Evolutionary conservation across 2,888 invertebrate genomes (phyloP), one percentile per base, ranked within the genome.

Genomic region (Fragum sueziense): DNA sequence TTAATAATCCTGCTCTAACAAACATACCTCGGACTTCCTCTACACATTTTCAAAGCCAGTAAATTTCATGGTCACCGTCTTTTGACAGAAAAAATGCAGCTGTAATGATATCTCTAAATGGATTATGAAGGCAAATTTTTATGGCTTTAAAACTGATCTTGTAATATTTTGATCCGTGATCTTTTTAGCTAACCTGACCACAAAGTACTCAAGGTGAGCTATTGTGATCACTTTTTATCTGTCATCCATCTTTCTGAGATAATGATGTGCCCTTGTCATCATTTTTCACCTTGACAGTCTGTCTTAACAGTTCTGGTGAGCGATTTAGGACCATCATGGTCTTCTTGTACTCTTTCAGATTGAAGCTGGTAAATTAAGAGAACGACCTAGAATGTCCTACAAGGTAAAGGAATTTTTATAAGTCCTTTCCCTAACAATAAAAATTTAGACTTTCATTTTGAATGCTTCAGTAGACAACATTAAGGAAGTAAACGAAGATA

Each of bases 341-440:
- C 17, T 47, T 47, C n/a, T 61, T 29, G 31, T 20, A 17, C 7
- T 1, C 33, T 37, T 62, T 37, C 25, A 62, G 62, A 62, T 62
- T 62, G 62, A 62, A 34, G 34, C 62, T 22, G 62, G 62, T 2
- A 62, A 62, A 25, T 37, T 62, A 4, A 33, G 62, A 34, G 62
- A 62, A 62, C 33, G 25, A 34, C 34, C 62, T 22, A 17, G 62
- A 9, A 33, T 25, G 7, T 62, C 62, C 6, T 62, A 62, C 37
- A 62, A 62, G 34, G 62, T 62, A 37, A 62, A 37, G 14, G 6
- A 17, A 17, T 41, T 9, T 11, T 11, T 17, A 9, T 41, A 17
- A 41, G 11, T 17, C 41, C 41, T 41, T 41, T 6, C 17, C n/a
- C 2, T 47, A 47, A 17, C 20, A n/a, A n/a, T n/a, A n/a, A n/a